Base-by-base conservation (phyloP, 2,113 vertebrate species). In the Manacus vitellinus region DNA sequence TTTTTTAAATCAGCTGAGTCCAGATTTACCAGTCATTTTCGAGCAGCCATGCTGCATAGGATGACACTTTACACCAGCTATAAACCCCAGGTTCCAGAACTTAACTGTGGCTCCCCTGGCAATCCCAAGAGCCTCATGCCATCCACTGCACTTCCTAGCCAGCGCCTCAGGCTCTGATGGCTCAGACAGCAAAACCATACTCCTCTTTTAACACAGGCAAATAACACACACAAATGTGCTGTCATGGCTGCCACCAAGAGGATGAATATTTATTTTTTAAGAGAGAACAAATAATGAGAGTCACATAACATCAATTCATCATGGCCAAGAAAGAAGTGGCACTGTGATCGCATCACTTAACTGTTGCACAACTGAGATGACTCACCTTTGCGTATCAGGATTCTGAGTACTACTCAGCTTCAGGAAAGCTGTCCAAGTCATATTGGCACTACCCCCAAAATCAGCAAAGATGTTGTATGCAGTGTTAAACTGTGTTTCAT, bases 341-440 rank as follows among this genome's bases (percentile, higher is more conserved):
- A 7, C 11, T 8, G 11, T 0, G 1, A 92, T 79, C 14, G 3
- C 31, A 71, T 37, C 65, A 74, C 41, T 63, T 47, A 35, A 73
- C 2, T 73, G 27, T 62, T 4, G 1, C 1, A 0, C 12, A 72
- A 9, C 30, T 43, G 24, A 27, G 33, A 76, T n/a, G n/a, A 63
- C 33, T 83, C 12, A 37, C 24, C 41, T 82, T 31, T 61, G 27
- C 21, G 8, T 19, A 63, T 49, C 28, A 93, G 25, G 19, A 81
- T 56, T 84, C 65, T 24, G 10, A 75, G 33, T 27, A 74, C 31
- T 61, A 35, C 30, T 72, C 27, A 68, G 75, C 37, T 73, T 59
- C 82, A 85, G 37, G 23, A 93, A 76, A 83, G 58, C 46, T 59
- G 72, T 77, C 43, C 44, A n/a, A 76, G 31, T 51, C 73, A 44